A percentile compares a stretch with the other conserved stretches of the same genome.
These are phyloP conservation scores for Polyommatus iphigenia DNA, from an alignment of 2,888 invertebrate genomes.

Conservation along the genomic window DNA sequence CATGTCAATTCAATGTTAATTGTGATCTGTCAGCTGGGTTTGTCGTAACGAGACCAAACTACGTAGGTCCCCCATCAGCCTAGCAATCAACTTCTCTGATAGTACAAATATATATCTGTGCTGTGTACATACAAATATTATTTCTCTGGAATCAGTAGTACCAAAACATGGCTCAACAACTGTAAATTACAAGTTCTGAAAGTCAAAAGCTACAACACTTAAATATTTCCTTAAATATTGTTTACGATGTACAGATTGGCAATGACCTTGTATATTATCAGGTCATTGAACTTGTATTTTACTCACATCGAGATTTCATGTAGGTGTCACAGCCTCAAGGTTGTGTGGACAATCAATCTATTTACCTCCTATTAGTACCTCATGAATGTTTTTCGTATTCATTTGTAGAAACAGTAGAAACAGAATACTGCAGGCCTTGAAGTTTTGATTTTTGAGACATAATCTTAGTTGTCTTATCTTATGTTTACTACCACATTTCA, in stretches of 20 bases:
- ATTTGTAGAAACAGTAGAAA: background rate
- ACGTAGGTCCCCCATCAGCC: too few relatives aligned
- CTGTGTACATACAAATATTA: too few relatives aligned
- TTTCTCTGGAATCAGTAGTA: too few relatives aligned
- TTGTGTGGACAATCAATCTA: constrained; percentile 44
- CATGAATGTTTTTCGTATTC: constrained; percentile 7
- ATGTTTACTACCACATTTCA: too few relatives aligned
- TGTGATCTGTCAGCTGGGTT: too few relatives aligned
- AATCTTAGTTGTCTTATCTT: background rate
- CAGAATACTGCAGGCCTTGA: background rate
- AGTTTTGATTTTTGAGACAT: background rate
- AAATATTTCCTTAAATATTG: background rate
- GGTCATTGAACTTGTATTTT: constrained; percentile 56
- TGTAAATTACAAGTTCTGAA: too few relatives aligned
- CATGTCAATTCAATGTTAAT: too few relatives aligned
- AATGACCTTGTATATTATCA: constrained; percentile 54
- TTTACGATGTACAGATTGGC: background rate
- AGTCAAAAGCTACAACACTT: background rate
- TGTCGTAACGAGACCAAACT: too few relatives aligned
- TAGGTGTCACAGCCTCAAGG: constrained; percentile 69
- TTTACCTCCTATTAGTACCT: constrained; percentile 18
- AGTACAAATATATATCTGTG: too few relatives aligned
- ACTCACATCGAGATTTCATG: constrained; percentile 51
- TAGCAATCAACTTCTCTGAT: too few relatives aligned
- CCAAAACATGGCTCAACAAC: too few relatives aligned